Conservation (phyloP, 2,888 invertebrate genomes). For the Icerya purchasi region DNA sequence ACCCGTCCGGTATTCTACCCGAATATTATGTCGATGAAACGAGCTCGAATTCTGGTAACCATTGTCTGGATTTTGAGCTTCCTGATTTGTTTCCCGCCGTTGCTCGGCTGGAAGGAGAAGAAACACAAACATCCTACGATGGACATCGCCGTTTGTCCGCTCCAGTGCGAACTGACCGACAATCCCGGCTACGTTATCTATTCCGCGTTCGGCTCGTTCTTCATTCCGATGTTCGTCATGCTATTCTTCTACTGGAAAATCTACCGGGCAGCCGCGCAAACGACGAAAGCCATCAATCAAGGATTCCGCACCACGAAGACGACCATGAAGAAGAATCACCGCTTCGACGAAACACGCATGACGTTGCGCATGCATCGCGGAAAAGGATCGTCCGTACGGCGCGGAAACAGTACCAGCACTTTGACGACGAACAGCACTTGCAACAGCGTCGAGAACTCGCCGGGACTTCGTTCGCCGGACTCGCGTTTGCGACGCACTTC, state of each 20-base stretch:
- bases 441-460: slow-evolving; percentile 8
- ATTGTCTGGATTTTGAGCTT: slow-evolving; percentile 91
- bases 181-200: slow-evolving; percentile 59
- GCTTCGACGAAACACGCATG: slow-evolving; percentile 74
- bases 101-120: slow-evolving; percentile 53
- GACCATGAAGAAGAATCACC: slow-evolving; percentile 19
- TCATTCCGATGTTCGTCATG: slow-evolving; percentile 94
- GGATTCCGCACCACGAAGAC: slow-evolving; percentile 54
- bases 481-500: slow-evolving; percentile 3
- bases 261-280: slow-evolving; percentile 78
- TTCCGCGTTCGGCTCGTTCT: slow-evolving; percentile 93
- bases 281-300: slow-evolving; percentile 79
- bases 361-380: slow-evolving; percentile 81
- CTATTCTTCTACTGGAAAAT: slow-evolving; percentile 95
- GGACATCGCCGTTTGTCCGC: slow-evolving; percentile 18
- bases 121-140: neutral
- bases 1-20: slow-evolving; percentile 91
- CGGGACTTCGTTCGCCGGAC: slow-evolving; percentile 8
- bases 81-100: slow-evolving; percentile 86
- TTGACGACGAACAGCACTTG: slow-evolving; percentile 21
- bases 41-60: slow-evolving; percentile 68
- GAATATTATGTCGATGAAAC: slow-evolving; percentile 58
- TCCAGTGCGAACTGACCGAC: slow-evolving; percentile 18
- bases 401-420: slow-evolving; percentile 37
- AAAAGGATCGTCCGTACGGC: slow-evolving; percentile 41